These are phyloP conservation scores for Trachelus stipa DNA, from an alignment of 2,888 invertebrate species.

Conservation along the genomic window DNA sequence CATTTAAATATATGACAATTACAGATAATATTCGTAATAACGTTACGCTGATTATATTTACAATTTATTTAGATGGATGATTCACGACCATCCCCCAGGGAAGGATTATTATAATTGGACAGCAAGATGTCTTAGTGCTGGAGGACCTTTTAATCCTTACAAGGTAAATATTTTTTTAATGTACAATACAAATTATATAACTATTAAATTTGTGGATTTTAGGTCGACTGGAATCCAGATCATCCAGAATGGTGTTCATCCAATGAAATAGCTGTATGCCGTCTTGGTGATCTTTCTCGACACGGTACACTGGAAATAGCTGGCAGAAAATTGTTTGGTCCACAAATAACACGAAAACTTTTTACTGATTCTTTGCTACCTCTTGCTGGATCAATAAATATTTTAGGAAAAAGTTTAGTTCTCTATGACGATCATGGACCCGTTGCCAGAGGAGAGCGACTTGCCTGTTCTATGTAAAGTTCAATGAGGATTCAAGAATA, in stretches of 20 bases:
- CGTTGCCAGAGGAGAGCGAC: slow-evolving; percentile 85
- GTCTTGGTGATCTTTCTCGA: slow-evolving; percentile 83
- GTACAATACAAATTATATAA: not conserved
- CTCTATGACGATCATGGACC: slow-evolving; percentile 91
- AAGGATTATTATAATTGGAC: slow-evolving; percentile 94
- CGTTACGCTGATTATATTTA: not conserved
- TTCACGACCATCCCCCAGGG: slow-evolving; percentile 83
- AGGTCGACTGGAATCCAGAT: slow-evolving; percentile 74
- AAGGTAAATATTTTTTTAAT: slow-evolving; percentile 65
- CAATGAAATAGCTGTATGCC: slow-evolving; percentile 73
- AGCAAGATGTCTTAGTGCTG: slow-evolving; percentile 83
- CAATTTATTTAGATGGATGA: slow-evolving; percentile 77
- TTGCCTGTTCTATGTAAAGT: slow-evolving; percentile 86
- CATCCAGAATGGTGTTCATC: slow-evolving; percentile 73
- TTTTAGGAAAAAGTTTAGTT: slow-evolving; percentile 86
- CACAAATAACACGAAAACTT: slow-evolving; percentile 76
- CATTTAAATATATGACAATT: slow-evolving; percentile 17
- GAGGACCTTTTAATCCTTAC: slow-evolving; percentile 82
- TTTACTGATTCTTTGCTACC: slow-evolving; percentile 84
- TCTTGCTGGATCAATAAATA: slow-evolving; percentile 78
- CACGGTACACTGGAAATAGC: slow-evolving; percentile 80
- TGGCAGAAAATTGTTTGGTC: slow-evolving; percentile 77
- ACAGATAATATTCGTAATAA: not conserved
- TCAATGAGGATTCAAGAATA: slow-evolving; percentile 10
- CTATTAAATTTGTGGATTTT: slow-evolving; percentile 16